Conservation (phyloP, 2,113 vertebrate genomes). For the Cygnus buccinator region DNA sequence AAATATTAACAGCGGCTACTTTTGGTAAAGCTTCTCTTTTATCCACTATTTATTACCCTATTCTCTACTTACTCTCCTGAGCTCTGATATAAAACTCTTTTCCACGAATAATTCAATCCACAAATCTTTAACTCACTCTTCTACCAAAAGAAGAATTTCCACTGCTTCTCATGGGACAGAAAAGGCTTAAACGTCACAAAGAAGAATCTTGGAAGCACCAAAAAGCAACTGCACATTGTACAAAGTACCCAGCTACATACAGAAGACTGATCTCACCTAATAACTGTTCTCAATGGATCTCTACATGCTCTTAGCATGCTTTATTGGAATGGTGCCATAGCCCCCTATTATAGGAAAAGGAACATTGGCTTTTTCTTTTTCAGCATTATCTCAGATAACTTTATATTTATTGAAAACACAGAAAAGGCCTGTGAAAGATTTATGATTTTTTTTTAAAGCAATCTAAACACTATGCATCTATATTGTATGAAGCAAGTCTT, state of each 20-base stretch:
- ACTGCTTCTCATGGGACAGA: background rate
- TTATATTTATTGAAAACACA: background rate
- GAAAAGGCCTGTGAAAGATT: background rate
- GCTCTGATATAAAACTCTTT: background rate
- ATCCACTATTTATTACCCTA: background rate
- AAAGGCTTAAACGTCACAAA: background rate
- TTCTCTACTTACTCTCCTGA: background rate
- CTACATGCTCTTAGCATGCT: background rate
- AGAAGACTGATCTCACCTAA: background rate
- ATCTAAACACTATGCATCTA: background rate
- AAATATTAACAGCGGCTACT: background rate
- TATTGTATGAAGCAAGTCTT: background rate
- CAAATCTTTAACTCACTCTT: background rate
- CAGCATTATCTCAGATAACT: background rate
- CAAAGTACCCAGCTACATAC: background rate
- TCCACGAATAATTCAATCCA: background rate
- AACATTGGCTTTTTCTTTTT: background rate
- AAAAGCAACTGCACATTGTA: background rate
- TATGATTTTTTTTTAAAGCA: background rate
- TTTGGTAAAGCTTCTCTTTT: background rate
- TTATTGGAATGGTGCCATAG: background rate
- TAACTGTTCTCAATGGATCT: background rate
- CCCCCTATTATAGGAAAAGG: background rate
- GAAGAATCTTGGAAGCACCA: background rate
- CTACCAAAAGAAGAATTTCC: background rate